These are phyloP conservation scores for Phrynocephalus vlangalii DNA, from an alignment of 2,797 vertebrate genomes.

Conservation along the genomic window DNA sequence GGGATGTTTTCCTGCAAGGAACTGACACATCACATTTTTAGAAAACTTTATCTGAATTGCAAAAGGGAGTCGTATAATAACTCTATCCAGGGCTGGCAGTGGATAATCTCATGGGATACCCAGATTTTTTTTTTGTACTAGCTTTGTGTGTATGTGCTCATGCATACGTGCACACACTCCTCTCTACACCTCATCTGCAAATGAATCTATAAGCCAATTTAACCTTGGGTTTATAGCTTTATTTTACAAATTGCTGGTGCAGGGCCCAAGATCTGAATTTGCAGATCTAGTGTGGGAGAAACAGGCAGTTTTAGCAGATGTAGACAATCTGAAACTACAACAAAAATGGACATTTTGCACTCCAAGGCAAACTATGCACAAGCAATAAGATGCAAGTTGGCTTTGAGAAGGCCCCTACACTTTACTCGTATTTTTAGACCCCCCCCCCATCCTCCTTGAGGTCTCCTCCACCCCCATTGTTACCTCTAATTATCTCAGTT, in stretches of 20 bases:
- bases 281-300: background rate
- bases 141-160: no score
- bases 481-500: no score
- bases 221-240: background rate
- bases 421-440: no score
- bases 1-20: background rate
- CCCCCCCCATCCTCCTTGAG: no score
- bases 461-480: no score
- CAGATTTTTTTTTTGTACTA: background rate
- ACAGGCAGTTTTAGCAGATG: no score
- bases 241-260: background rate
- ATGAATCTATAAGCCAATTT: no score
- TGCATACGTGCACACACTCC: no score
- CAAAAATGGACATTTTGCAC: background rate
- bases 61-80: background rate
- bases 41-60: background rate
- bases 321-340: background rate
- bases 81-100: background rate
- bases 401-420: background rate
- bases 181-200: no score
- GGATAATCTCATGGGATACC: background rate
- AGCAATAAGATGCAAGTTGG: background rate
- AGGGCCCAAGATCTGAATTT: background rate
- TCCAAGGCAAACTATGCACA: background rate
- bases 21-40: background rate